Base-by-base conservation (phyloP, 1,140 invertebrate species). In the Musca domestica region DNA sequence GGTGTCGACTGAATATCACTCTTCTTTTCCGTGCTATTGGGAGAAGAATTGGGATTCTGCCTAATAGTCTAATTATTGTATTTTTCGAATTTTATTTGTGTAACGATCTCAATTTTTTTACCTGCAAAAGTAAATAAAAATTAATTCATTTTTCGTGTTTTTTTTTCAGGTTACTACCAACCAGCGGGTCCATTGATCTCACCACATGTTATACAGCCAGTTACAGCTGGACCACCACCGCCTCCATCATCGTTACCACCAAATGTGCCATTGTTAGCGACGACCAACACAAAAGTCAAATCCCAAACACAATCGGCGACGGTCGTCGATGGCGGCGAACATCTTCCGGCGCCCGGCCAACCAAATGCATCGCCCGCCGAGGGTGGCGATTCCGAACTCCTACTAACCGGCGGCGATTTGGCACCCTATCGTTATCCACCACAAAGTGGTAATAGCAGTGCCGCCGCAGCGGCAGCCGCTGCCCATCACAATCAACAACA, bases 151-250 rank as follows among this genome's bases (percentile, higher is more conserved):
- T 52, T 30, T 47, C 67, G n/a, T n/a, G n/a, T n/a, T n/a, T 73
- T 73, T 74, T 78, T 87, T 85, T 25, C 86, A 93, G 92, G 91
- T 77, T 93, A 93, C 82, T 93, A 93, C 86, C 92, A 94, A 84
- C 92, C 92, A 75, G 92, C 92, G 76, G 92, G 92, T 72, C 92
- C 92, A 74, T 86, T 93, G 83, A 93, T 94, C 82, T 89, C 88
- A 71, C 87, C 89, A 75, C 86, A 86, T 75, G 83, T 86, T 34
- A 84, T 88, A 70, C 83, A 84, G 71, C 81, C 83, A 49, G 83
- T 80, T 81, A 27, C 80, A 81, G 66, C 83, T 83, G 67, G 79
- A 68, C 54, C 73, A 19, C 73, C 70, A 67, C 69, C 63, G 69
- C n/a, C n/a, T n/a, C 73, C 30, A 49, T 41, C 34, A 41, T 41